phyloP scores from a whole-genome alignment of 2,888 invertebrate genomes.

The Eledona agricola region DNA sequence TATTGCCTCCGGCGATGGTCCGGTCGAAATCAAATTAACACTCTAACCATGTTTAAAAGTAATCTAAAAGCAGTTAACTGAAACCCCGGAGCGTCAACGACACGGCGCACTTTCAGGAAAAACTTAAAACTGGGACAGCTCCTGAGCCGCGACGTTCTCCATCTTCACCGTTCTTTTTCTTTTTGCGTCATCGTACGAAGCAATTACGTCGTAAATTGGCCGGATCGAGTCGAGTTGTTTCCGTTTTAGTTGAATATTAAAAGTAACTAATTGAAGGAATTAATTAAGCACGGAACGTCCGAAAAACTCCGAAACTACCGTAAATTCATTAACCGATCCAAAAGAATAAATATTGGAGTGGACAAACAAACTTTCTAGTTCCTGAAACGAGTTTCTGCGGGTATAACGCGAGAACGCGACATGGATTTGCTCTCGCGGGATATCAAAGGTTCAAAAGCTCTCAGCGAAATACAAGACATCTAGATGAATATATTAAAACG shows the following conservation, averaged over 20 bases:
- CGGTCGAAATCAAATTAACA: constrained; percentile 34
- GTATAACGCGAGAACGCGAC: constrained; percentile 31
- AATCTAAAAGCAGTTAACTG: constrained; percentile 41
- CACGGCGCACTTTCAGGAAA: constrained; percentile 3
- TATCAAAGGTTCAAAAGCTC: constrained; percentile 24
- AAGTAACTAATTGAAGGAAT: too few species aligned
- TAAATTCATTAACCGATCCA: too few species aligned
- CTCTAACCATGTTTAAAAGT: constrained; percentile 40
- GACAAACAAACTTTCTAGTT: constrained; percentile 14
- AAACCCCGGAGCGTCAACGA: constrained; percentile 19
- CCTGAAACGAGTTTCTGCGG: too few species aligned
- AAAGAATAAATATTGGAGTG: constrained; percentile 6
- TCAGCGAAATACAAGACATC: constrained; percentile 27
- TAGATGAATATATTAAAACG: constrained; percentile 31
- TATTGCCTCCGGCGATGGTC: too few species aligned
- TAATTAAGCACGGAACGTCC: too few species aligned
- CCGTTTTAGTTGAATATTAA: too few species aligned
- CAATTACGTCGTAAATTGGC: constrained; percentile 40
- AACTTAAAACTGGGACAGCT: constrained; percentile 26
- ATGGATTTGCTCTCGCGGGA: constrained; percentile 35
- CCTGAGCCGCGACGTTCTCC: constrained; percentile 24
- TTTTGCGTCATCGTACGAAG: constrained; percentile 24
- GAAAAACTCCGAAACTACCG: too few species aligned
- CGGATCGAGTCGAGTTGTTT: constrained; percentile 20
- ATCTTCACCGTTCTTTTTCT: constrained; percentile 3